Conservation (phyloP, 2,113 vertebrate species). For the Heloderma charlesbogerti region DNA sequence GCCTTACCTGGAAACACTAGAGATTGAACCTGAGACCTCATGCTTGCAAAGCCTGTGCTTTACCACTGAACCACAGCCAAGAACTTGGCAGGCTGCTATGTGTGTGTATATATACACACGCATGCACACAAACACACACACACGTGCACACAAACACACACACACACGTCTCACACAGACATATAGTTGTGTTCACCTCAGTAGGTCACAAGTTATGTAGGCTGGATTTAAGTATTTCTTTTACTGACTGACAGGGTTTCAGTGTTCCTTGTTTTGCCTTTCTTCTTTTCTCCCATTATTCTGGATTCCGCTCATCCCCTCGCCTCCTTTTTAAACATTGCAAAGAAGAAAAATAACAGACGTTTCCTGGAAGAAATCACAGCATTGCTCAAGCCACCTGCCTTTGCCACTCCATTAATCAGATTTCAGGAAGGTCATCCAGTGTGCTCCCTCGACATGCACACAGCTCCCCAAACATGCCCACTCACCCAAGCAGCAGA, state of each 20-base stretch:
- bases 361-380: neutral
- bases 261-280: neutral
- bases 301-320: neutral
- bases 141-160: no score
- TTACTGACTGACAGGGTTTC: neutral
- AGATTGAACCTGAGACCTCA: neutral
- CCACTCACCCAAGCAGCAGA: accelerated
- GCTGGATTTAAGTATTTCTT: neutral
- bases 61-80: neutral
- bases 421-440: neutral
- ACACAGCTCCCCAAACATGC: neutral
- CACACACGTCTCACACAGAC: no score
- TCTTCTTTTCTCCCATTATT: neutral
- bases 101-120: no score
- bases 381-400: neutral
- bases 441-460: neutral
- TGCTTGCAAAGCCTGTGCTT: neutral
- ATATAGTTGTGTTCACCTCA: neutral
- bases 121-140: no score
- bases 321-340: neutral
- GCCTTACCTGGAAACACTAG: neutral
- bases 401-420: neutral
- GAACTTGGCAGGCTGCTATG: neutral
- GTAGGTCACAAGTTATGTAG: neutral
- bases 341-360: neutral